Evolutionary conservation across 2,888 invertebrate species (phyloP).

Genomic region (Pheosia gnoma): DNA sequence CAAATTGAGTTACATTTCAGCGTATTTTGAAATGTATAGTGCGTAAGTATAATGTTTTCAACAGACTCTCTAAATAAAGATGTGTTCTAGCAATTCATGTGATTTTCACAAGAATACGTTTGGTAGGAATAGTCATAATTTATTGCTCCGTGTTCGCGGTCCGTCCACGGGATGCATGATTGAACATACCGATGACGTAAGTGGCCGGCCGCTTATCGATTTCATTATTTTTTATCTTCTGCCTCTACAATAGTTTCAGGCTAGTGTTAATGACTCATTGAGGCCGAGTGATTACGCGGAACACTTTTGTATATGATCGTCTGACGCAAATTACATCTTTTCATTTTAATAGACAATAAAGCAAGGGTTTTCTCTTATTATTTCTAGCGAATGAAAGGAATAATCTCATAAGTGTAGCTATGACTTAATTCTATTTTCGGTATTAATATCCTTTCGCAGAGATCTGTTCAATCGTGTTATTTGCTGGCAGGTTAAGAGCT

Average conservation of each 20-base stretch:
- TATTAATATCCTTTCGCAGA: slow-evolving; percentile 15
- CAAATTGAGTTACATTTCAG: slow-evolving; percentile 14
- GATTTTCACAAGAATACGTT: slow-evolving; percentile 26
- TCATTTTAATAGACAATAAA: neutral
- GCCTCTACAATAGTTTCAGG: slow-evolving; percentile 38
- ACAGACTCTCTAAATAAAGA: slow-evolving; percentile 22
- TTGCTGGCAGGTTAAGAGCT: slow-evolving; percentile 31
- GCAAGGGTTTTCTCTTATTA: neutral
- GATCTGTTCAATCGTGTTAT: slow-evolving; percentile 33
- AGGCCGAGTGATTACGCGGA: slow-evolving; percentile 33
- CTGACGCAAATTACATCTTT: slow-evolving; percentile 11
- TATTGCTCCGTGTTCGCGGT: slow-evolving; percentile 41
- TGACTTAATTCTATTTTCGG: neutral
- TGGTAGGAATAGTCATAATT: slow-evolving; percentile 30
- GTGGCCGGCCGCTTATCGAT: slow-evolving; percentile 67
- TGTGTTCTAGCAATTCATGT: slow-evolving; percentile 22
- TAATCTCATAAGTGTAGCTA: neutral
- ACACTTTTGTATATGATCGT: slow-evolving; percentile 23
- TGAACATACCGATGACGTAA: slow-evolving; percentile 72
- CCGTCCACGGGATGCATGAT: slow-evolving; percentile 61
- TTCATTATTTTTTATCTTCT: slow-evolving; percentile 69
- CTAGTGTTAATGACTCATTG: slow-evolving; percentile 36
- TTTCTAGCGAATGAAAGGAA: neutral
- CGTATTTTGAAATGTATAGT: slow-evolving; percentile 10
- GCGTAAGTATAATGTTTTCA: slow-evolving; percentile 20